Conservation (phyloP, 1,140 invertebrate genomes). For the Leucophenga varia region DNA sequence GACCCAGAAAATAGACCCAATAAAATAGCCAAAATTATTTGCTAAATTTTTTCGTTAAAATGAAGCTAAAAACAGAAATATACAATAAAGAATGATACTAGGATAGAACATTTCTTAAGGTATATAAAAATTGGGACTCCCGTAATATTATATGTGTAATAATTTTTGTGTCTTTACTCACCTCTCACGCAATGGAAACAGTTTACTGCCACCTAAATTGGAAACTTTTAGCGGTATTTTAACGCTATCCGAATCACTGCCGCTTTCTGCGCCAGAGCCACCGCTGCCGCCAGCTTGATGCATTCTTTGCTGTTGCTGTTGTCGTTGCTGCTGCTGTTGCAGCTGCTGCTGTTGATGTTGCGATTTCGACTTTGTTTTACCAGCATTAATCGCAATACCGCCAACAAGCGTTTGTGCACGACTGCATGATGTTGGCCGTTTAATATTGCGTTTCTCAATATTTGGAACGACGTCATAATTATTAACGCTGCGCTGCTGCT, state of each 20-base stretch:
- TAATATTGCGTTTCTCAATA: constrained; percentile 53
- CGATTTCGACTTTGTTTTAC: constrained; percentile 33
- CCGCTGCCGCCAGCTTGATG: constrained; percentile 35
- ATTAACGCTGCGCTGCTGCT: constrained; percentile 28
- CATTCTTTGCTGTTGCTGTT: constrained; percentile 60
- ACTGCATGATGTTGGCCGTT: constrained; percentile 42
- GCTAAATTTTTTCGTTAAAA: no score
- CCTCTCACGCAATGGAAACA: constrained; percentile 65
- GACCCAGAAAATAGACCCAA: no score
- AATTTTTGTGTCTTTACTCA: no score
- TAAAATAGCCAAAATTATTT: no score
- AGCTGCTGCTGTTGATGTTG: constrained; percentile 23
- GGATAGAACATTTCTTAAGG: no score
- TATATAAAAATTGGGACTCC: no score
- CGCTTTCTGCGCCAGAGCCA: constrained; percentile 49
- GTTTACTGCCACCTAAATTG: constrained; percentile 36
- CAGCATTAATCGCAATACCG: constrained; percentile 26
- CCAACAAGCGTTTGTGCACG: constrained; percentile 28
- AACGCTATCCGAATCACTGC: constrained; percentile 66
- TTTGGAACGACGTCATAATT: constrained; percentile 47
- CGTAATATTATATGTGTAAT: no score
- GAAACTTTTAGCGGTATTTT: constrained; percentile 59
- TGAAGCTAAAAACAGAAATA: no score
- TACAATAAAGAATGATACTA: no score
- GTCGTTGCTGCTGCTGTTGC: constrained; percentile 58